A percentile compares a stretch with the other conserved stretches of the same genome.
These are phyloP conservation scores for Drosophila kepulauana DNA, from an alignment of 1,140 invertebrate genomes.

Conservation along the genomic window DNA sequence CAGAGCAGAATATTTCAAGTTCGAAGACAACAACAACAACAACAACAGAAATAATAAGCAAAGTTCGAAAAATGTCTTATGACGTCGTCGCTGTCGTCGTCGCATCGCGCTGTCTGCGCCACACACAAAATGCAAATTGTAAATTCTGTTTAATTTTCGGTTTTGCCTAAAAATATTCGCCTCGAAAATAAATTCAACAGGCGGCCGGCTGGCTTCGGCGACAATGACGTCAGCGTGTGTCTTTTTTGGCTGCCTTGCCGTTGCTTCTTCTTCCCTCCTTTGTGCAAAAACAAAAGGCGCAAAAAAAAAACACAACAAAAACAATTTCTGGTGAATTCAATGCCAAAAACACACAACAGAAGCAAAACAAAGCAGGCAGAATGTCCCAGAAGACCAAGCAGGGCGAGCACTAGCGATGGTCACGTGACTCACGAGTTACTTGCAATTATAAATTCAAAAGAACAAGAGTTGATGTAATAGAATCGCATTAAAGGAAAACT, in stretches of 20 bases:
- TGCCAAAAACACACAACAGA: conserved; percentile 57
- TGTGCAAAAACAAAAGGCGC: conserved; percentile 45
- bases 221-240: conserved; percentile 41
- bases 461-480: too few relatives aligned
- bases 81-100: conserved; percentile 24
- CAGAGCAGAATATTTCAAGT: conserved; percentile 29
- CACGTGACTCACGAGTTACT: conserved; percentile 20
- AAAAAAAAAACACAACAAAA: neutral
- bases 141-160: conserved; percentile 39
- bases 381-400: conserved; percentile 8
- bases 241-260: conserved; percentile 11
- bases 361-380: conserved; percentile 33
- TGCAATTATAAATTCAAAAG: too few relatives aligned
- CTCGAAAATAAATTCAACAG: conserved; percentile 41
- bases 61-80: conserved; percentile 52
- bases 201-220: conserved; percentile 1
- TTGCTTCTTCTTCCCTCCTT: conserved; percentile 13
- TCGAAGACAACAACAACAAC: conserved; percentile 36
- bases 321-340: conserved; percentile 69
- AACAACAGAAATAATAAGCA: neutral
- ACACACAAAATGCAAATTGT: conserved; percentile 41
- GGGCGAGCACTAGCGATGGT: conserved; percentile 26
- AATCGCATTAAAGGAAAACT: neutral
- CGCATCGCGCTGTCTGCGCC: conserved; percentile 33
- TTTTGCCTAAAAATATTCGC: conserved; percentile 45